Base-by-base conservation (phyloP, 2,888 invertebrate species). In the Caprella mutica region DNA sequence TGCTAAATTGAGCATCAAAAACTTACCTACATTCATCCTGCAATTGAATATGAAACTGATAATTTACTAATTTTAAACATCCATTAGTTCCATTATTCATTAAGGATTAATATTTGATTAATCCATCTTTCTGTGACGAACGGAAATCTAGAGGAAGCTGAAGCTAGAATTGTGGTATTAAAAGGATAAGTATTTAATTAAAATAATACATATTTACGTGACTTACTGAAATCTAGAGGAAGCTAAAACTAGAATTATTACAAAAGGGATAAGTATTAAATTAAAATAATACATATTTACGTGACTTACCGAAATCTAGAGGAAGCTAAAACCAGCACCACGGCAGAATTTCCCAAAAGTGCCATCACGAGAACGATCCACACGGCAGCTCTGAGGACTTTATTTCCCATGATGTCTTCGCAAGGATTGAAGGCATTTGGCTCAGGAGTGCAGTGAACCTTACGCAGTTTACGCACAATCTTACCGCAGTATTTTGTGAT, bases 361-460 rank as follows among this genome's bases (percentile, higher is more conserved):
- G 90, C 88, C 8, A 87, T 77, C 1, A 83, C 74, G 58, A 89
- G 82, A 27, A 91, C 90, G 67, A 88, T 77, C 91, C 92, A 93
- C 2, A 91, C 88, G 52, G 86, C 82, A 66, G 82, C 79, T 55
- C 64, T 27, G n/a, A 64, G 60, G 3, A 56, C 60, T 42, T 58
- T 73, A 71, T 82, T 83, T 24, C 88, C 88, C 84, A 90, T 87
- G 58, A 90, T 86, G 71, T 90, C 89, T 70, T 89, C 89, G 72
- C 90, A 90, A 0, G 89, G 89, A 73, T 88, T 90, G 52, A 89
- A 74, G 0, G 85, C 86, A 72, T 90, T 83, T 0, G 88, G 84
- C 61, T 77, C 77, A 0, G 89, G 89, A 38, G 76, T 78, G 70
- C 87, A 88, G 26, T 68, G 78, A 62, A 77, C 75, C 39, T 68